These are phyloP conservation scores for Drosophila conformis DNA, from an alignment of 2,888 invertebrate species.

Conservation along the genomic window DNA sequence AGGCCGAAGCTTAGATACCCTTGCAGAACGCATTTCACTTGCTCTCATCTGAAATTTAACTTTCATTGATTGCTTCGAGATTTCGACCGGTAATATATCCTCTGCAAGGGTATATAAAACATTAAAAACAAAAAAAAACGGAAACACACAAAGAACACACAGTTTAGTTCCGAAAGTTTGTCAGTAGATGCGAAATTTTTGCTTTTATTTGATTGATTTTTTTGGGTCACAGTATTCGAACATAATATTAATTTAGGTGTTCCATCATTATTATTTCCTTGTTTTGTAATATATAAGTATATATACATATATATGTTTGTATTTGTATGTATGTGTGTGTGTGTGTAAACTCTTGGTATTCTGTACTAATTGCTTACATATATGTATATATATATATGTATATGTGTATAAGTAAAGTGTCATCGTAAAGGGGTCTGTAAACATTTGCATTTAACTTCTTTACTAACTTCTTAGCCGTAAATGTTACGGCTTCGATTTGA, in stretches of 20 bases:
- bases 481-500: conserved; percentile 47
- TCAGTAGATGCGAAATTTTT: conserved; percentile 73
- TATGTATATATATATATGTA: conserved; percentile 57
- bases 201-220: conserved; percentile 72
- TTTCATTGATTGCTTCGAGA: neutral
- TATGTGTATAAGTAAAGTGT: conserved; percentile 24
- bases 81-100: neutral
- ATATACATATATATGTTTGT: conserved; percentile 14
- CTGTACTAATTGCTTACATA: conserved; percentile 63
- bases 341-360: conserved; percentile 43
- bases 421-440: conserved; percentile 48
- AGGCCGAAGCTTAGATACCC: neutral
- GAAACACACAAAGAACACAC: conserved; percentile 14
- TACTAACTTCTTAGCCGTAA: conserved; percentile 41
- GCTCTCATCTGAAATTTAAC: neutral
- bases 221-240: conserved; percentile 68
- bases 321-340: conserved; percentile 21
- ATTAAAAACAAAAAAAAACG: neutral
- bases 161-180: conserved; percentile 49
- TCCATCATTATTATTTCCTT: conserved; percentile 8
- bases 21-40: neutral
- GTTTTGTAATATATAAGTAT: conserved; percentile 7
- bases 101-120: neutral
- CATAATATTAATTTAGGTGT: conserved; percentile 57
- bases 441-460: conserved; percentile 36